Conservation (phyloP, 2,888 invertebrate species). For the Pocota personata region DNA sequence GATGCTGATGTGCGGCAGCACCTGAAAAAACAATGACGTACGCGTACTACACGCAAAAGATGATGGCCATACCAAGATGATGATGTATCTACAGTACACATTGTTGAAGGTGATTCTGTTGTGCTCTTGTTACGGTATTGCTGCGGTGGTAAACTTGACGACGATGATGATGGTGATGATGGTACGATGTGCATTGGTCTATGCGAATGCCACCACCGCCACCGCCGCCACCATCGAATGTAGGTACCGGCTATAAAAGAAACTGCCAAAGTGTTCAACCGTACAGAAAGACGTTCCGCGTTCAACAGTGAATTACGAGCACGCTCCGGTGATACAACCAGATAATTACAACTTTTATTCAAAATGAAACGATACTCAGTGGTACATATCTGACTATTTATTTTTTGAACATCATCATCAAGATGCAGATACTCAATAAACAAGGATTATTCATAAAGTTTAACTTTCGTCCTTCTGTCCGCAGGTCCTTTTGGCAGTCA, state of each 20-base stretch:
- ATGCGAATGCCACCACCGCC: slow-evolving; percentile 43
- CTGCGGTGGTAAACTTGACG: slow-evolving; percentile 54
- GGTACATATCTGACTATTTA: slow-evolving; percentile 75
- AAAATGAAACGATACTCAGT: slow-evolving; percentile 81
- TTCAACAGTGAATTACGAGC: slow-evolving; percentile 77
- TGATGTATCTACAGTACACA: not conserved
- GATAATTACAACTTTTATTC: slow-evolving; percentile 70
- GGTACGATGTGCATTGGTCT: slow-evolving; percentile 72
- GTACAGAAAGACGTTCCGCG: slow-evolving; percentile 82
- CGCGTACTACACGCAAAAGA: slow-evolving; percentile 40
- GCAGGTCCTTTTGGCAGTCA: slow-evolving; percentile 76
- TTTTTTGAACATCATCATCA: not conserved
- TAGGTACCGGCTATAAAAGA: slow-evolving; percentile 80
- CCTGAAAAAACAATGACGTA: slow-evolving; percentile 67
- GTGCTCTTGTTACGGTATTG: slow-evolving; percentile 63
- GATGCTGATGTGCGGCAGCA: slow-evolving; percentile 28
- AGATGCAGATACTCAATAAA: not conserved
- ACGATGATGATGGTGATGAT: slow-evolving; percentile 63
- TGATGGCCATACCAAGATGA: slow-evolving; percentile 33
- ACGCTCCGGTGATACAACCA: slow-evolving; percentile 64
- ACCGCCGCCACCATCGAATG: slow-evolving; percentile 72
- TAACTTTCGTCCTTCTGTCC: slow-evolving; percentile 44
- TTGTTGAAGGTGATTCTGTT: slow-evolving; percentile 69
- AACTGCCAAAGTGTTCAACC: slow-evolving; percentile 80
- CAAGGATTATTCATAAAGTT: slow-evolving; percentile 25